These are phyloP conservation scores for Myodes glareolus DNA, from an alignment of 2,113 vertebrate species.

Conservation along the genomic window DNA sequence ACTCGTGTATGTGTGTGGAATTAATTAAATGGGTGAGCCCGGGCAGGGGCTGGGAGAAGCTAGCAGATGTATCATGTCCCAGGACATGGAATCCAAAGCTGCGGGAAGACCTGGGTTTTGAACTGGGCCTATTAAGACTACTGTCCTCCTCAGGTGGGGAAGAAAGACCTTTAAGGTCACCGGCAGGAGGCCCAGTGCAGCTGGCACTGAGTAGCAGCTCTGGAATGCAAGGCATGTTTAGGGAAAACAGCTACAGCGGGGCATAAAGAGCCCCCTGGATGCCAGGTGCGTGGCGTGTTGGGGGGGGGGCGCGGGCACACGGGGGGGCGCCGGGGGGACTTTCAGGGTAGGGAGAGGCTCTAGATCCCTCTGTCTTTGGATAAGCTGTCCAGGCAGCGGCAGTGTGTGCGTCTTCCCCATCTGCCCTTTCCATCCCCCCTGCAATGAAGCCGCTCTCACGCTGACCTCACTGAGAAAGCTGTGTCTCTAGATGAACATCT, in stretches of 20 bases:
- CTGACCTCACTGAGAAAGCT: neutral
- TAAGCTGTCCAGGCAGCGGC: accelerated
- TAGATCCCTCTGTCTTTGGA: neutral
- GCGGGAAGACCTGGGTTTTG: accelerated
- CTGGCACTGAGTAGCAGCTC: accelerated
- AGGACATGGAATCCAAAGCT: neutral
- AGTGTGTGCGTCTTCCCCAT: accelerated
- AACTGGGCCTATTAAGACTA: neutral
- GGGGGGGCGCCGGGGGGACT: neutral
- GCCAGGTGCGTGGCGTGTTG: accelerated
- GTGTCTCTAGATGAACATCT: no score
- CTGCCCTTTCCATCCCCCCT: neutral
- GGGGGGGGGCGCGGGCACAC: accelerated
- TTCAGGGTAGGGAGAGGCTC: neutral
- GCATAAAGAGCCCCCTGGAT: no score
- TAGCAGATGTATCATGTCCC: no score
- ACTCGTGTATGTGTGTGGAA: neutral
- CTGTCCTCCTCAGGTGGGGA: neutral
- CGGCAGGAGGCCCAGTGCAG: neutral
- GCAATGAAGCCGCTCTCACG: neutral
- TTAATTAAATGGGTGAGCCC: neutral
- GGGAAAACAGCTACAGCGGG: neutral
- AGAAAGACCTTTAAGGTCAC: neutral
- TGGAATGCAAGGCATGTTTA: neutral
- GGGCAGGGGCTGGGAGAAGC: neutral